Conservation (phyloP, 2,113 vertebrate genomes). For the Dipodomys stephensi region DNA sequence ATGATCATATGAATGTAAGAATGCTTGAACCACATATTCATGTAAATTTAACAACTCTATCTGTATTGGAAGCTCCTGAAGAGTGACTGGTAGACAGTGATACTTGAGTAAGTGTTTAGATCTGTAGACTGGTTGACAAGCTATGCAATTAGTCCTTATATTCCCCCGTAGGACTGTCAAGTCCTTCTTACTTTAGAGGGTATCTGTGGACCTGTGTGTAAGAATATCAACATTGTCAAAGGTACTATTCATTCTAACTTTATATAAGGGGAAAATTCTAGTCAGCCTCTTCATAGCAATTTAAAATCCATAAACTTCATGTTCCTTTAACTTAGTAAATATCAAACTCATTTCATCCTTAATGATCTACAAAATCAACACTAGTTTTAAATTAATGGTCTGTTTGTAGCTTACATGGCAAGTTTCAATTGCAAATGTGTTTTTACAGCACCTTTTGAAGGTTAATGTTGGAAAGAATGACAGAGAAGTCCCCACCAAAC, state of each 20-base stretch:
- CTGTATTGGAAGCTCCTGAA: not conserved
- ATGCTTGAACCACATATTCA: not conserved
- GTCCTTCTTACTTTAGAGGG: constrained; percentile 4
- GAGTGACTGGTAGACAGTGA: not conserved
- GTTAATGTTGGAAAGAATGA: constrained; percentile 73
- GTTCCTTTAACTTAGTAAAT: constrained; percentile 74
- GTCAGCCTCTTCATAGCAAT: constrained; percentile 57
- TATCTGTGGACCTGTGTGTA: constrained; percentile 18
- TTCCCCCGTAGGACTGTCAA: not conserved
- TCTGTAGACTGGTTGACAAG: not conserved
- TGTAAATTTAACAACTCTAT: constrained; percentile 40
- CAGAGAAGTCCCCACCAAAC: constrained; percentile 31
- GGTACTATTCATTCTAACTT: constrained; percentile 67
- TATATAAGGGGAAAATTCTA: constrained; percentile 75
- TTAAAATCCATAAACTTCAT: constrained; percentile 69
- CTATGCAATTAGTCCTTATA: not conserved
- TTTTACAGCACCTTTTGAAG: constrained; percentile 72
- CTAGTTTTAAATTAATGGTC: constrained; percentile 65
- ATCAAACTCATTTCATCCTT: constrained; percentile 73
- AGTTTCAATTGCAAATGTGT: constrained; percentile 65
- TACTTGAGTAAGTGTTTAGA: not conserved
- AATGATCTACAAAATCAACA: constrained; percentile 79
- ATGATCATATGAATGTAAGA: not conserved
- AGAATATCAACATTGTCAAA: constrained; percentile 56
- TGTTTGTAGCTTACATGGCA: constrained; percentile 69